Percentiles rank a stretch among this genome's conserved stretches.
phyloP scores from a whole-genome alignment of 2,888 invertebrate genomes.

The Andrena dorsata region DNA sequence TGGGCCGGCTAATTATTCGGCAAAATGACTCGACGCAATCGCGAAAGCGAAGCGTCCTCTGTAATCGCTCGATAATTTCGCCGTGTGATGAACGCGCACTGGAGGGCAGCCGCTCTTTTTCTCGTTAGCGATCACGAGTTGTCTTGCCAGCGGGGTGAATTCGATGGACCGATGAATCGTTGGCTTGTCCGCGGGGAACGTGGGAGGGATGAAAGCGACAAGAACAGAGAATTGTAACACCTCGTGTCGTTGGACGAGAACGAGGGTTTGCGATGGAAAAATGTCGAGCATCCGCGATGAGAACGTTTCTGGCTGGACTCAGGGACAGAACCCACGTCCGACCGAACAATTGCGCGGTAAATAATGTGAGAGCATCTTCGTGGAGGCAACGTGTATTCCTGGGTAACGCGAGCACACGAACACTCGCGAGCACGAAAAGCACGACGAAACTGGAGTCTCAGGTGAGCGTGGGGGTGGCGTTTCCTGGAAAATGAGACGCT shows the following conservation, averaged over 20 bases:
- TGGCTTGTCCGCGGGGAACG: neutral
- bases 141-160: slow-evolving; percentile 30
- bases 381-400: neutral
- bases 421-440: neutral
- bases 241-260: slow-evolving; percentile 12
- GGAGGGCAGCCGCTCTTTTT: slow-evolving; percentile 12
- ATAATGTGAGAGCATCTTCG: neutral
- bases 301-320: neutral
- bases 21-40: slow-evolving; percentile 42
- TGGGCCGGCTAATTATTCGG: neutral
- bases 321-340: neutral
- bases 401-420: neutral
- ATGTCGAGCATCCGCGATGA: neutral
- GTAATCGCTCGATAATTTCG: slow-evolving; percentile 2
- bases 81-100: neutral
- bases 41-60: slow-evolving; percentile 46
- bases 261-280: slow-evolving; percentile 3
- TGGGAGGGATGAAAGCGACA: slow-evolving; percentile 27
- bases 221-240: slow-evolving; percentile 24
- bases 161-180: neutral
- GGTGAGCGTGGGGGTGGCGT: neutral
- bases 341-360: neutral
- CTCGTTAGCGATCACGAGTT: slow-evolving; percentile 46
- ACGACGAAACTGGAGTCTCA: neutral
- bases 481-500: neutral